Conservation (phyloP, 2,113 vertebrate genomes). For the Pavo muticus region DNA sequence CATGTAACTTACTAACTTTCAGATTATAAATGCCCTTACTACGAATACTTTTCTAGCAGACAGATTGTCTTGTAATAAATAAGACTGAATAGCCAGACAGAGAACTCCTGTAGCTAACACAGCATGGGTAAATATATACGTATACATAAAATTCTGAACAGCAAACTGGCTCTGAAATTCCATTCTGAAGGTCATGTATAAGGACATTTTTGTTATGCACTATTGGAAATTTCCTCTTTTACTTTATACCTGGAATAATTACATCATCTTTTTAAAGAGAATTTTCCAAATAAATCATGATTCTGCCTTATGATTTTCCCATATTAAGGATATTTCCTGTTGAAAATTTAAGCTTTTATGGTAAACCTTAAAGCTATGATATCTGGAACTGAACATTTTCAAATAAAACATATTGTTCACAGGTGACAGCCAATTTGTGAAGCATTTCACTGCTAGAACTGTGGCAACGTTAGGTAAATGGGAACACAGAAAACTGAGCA, state of each 20-base stretch:
- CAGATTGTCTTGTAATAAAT: background rate
- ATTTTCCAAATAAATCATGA: background rate
- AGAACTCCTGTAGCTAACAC: background rate
- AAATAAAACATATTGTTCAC: background rate
- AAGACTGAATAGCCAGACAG: background rate
- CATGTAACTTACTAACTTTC: background rate
- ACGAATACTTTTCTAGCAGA: background rate
- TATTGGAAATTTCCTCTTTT: background rate
- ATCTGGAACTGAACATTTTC: background rate
- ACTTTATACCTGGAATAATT: conserved; percentile 10
- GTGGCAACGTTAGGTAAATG: background rate
- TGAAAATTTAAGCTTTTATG: background rate
- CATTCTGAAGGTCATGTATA: background rate
- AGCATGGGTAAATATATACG: background rate
- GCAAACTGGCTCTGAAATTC: background rate
- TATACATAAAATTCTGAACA: background rate
- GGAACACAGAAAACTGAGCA: background rate
- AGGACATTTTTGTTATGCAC: background rate
- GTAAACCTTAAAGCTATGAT: background rate
- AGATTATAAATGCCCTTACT: background rate
- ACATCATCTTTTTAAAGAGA: background rate
- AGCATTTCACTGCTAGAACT: background rate
- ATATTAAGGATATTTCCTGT: background rate
- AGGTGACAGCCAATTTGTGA: background rate
- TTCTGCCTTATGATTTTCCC: background rate